Conservation (phyloP, 2,797 vertebrate genomes). For the Podarcis lilfordi region DNA sequence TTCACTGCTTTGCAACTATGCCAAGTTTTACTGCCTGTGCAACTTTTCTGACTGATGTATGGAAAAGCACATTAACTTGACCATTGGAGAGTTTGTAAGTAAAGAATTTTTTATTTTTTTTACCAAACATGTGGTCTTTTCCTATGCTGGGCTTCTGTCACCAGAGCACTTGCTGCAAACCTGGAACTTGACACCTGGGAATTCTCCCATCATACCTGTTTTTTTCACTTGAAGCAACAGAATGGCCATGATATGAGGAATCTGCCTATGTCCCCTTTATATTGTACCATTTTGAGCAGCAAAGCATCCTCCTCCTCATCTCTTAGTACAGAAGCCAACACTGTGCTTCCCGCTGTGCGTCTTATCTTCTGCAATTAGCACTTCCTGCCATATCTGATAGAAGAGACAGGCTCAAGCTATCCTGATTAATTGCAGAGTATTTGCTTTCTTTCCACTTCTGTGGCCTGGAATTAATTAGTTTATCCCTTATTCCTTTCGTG, state of each 20-base stretch:
- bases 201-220: no score
- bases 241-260: not conserved
- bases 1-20: no score
- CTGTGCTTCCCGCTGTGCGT: slow-evolving; percentile 42
- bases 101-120: no score
- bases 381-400: slow-evolving; percentile 63
- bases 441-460: slow-evolving; percentile 73
- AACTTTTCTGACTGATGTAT: no score
- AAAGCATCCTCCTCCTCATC: slow-evolving; percentile 39
- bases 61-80: no score
- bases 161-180: no score
- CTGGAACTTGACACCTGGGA: no score
- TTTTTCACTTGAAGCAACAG: no score
- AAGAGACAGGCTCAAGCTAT: slow-evolving; percentile 60
- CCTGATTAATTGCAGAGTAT: slow-evolving; percentile 71
- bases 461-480: slow-evolving; percentile 75
- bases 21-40: no score
- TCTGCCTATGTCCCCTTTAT: not conserved
- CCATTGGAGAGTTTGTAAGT: no score
- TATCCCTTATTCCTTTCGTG: slow-evolving; percentile 68
- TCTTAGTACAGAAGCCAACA: slow-evolving; percentile 54
- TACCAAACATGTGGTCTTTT: no score
- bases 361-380: slow-evolving; percentile 73
- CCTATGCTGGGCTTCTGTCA: no score
- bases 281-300: not conserved